Evolutionary conservation across 2,113 vertebrate species (phyloP), one percentile per base, ranked within the genome.

Genomic region (Chlamydotis undulata): DNA sequence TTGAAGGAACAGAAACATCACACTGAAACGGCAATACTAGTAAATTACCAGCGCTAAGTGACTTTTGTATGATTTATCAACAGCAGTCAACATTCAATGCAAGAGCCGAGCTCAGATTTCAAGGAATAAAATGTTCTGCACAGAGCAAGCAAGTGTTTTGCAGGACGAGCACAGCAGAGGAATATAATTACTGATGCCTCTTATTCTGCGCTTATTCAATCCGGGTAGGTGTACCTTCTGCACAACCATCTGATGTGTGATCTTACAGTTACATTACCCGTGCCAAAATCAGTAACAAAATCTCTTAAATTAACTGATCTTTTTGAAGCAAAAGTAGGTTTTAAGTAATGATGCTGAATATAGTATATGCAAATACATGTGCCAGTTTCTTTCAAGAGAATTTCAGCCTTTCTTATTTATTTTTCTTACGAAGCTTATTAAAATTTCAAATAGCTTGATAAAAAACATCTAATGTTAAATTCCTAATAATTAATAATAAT

Each of bases 211-310:
- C 71, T 93, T 94, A 90, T 67, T 90, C 90, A 89, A 0, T 37
- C 28, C 37, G 43, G 41, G 94, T 92, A 69, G 87, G 70, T 19
- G 77, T 55, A 23, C 86, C 83, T 94, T 96, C 93, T 85, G 75
- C 75, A 65, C 31, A 89, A 92, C 85, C 94, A 96, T 96, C 94
- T 96, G 96, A 91, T 85, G 92, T 84, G 94, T n/a, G 78, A 96
- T 91, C 53, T 94, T 83, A 90, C 91, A 90, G 91, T 81, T 94
- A 81, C 57, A 91, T 50, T 90, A 85, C 41, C 70, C 24, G 24
- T 68, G 43, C 56, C 92, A 79, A 92, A 93, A 87, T 45, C 84
- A 23, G 65, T 69, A 97, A 93, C 85, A 94, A 92, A 95, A 12
- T 35, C 64, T 87, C 90, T 74, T 81, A 90, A 95, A 89, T 86